Conservation (phyloP, 2,113 vertebrate species). For the Macaca mulatta region DNA sequence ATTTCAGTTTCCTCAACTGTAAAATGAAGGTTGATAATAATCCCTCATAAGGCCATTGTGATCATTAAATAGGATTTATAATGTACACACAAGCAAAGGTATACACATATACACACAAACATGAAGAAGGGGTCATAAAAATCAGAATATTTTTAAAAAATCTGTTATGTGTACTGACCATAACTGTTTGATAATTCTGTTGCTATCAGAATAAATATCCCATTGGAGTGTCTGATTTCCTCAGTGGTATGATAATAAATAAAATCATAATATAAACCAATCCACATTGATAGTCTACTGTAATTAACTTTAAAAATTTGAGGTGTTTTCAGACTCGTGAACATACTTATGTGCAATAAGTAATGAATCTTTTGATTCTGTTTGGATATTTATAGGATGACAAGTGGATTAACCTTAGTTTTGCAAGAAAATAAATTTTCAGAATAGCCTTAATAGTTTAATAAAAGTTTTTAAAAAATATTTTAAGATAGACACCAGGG, state of each 20-base stretch:
- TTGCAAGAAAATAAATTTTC: neutral
- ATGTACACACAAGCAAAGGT: neutral
- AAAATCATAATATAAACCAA: neutral
- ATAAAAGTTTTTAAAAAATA: neutral
- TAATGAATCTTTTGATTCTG: neutral
- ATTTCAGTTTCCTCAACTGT: neutral
- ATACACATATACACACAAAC: neutral
- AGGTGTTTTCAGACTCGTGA: neutral
- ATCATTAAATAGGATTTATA: neutral
- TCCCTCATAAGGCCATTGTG: neutral
- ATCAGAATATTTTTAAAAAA: neutral
- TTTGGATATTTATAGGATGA: neutral
- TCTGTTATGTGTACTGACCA: neutral
- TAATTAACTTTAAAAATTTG: neutral
- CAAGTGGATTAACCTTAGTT: neutral
- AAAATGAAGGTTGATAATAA: neutral
- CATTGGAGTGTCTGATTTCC: neutral
- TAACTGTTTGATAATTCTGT: neutral
- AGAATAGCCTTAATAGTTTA: neutral
- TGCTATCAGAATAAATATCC: neutral
- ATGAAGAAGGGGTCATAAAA: neutral
- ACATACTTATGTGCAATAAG: neutral
- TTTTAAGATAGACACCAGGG: neutral
- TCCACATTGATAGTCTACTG: neutral
- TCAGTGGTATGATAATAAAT: neutral